A percentile compares a stretch with the other conserved stretches of the same genome.
phyloP scores from a whole-genome alignment of 2,888 invertebrate species.

The Cheilosia soror region DNA sequence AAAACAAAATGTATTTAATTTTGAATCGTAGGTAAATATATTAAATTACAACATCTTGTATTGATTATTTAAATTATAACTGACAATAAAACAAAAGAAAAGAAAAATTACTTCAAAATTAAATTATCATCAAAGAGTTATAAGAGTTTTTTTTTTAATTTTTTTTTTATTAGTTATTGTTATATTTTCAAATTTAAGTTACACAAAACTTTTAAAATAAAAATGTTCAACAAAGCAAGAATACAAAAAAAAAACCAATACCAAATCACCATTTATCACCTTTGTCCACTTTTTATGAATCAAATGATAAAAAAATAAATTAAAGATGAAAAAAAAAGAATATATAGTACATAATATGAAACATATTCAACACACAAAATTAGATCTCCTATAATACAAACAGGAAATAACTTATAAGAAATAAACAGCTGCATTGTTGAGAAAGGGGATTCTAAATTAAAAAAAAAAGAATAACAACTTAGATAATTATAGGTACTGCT shows the following conservation, averaged over 20 bases:
- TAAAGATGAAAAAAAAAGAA: background rate
- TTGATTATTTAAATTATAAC: slow-evolving; percentile 48
- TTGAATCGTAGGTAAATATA: slow-evolving; percentile 25
- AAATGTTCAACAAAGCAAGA: slow-evolving; percentile 44
- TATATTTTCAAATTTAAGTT: background rate
- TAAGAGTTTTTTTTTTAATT: no score
- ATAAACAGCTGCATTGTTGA: slow-evolving; percentile 24
- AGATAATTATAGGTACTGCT: slow-evolving; percentile 33
- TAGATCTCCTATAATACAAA: slow-evolving; percentile 44
- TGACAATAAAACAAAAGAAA: slow-evolving; percentile 56
- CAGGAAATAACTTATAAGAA: slow-evolving; percentile 27
- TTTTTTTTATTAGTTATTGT: background rate
- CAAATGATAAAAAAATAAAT: slow-evolving; percentile 16
- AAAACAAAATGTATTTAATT: slow-evolving; percentile 61
- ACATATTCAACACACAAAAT: slow-evolving; percentile 54
- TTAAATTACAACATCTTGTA: background rate
- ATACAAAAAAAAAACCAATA: slow-evolving; percentile 23
- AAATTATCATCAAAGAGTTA: slow-evolving; percentile 10
- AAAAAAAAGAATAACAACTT: slow-evolving; percentile 35
- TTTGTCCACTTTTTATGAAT: slow-evolving; percentile 64
- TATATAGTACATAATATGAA: slow-evolving; percentile 11
- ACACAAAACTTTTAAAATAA: slow-evolving; percentile 25
- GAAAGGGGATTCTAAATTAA: slow-evolving; percentile 52
- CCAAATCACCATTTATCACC: slow-evolving; percentile 59
- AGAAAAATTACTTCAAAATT: slow-evolving; percentile 9